phyloP scores from a whole-genome alignment of 2,888 invertebrate genomes.

The Nudaria mundana region DNA sequence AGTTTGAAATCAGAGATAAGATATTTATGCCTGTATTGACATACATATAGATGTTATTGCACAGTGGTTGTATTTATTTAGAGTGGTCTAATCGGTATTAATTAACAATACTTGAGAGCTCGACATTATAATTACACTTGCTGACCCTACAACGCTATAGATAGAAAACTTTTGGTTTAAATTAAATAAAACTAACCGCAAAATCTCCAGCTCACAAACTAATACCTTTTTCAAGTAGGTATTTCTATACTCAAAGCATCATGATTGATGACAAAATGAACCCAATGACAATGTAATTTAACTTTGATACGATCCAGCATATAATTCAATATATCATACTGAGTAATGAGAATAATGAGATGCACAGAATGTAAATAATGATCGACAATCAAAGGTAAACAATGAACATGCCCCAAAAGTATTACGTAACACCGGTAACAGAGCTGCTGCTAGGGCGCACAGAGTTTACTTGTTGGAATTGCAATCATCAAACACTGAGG shows the following conservation, averaged over 20 bases:
- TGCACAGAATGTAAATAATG: conserved; percentile 52
- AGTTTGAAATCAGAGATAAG: conserved; percentile 10
- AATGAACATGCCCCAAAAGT: conserved; percentile 44
- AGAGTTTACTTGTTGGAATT: conserved; percentile 39
- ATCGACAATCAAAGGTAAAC: conserved; percentile 40
- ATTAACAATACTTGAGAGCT: background rate
- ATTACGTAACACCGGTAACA: conserved; percentile 55
- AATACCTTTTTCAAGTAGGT: background rate
- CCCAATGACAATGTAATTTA: background rate
- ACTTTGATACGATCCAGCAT: background rate
- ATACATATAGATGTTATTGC: conserved; percentile 14
- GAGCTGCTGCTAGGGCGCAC: conserved; percentile 34
- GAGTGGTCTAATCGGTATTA: background rate
- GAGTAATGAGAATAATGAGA: conserved; percentile 48
- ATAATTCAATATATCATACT: conserved; percentile 24
- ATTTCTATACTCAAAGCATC: background rate
- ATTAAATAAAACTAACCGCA: background rate
- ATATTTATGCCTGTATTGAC: conserved; percentile 14
- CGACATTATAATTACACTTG: background rate
- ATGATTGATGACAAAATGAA: background rate
- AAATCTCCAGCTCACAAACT: background rate
- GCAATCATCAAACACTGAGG: conserved; percentile 47
- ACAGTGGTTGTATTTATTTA: conserved; percentile 7
- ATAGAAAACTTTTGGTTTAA: background rate
- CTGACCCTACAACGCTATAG: background rate